A percentile compares a stretch with the other conserved stretches of the same genome.
phyloP scores from a whole-genome alignment of 2,113 vertebrate species.

The Grallaria varia region DNA sequence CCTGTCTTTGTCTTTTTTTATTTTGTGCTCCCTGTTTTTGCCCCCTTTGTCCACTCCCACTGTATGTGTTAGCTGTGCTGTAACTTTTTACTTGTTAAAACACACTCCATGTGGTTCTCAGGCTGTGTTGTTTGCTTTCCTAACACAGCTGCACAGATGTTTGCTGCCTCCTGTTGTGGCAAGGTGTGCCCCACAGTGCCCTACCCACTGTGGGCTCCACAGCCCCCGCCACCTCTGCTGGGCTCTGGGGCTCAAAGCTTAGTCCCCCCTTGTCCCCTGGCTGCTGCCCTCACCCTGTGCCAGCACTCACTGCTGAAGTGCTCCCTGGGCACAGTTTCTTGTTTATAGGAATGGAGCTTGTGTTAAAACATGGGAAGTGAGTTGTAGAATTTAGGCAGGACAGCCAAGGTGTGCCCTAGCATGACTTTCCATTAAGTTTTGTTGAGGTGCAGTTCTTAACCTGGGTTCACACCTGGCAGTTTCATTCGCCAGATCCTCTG shows the following conservation, averaged over 20 bases:
- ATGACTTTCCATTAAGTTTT: neutral
- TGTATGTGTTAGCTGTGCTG: neutral
- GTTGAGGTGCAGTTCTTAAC: neutral
- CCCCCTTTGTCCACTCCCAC: neutral
- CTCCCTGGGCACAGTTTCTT: too few relatives aligned
- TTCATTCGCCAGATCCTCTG: neutral
- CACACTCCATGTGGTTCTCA: neutral
- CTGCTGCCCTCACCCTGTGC: rapidly evolving
- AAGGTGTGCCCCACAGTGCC: too few relatives aligned
- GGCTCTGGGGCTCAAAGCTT: neutral
- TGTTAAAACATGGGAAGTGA: neutral
- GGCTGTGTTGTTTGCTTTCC: neutral
- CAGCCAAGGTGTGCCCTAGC: neutral
- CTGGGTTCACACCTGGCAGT: neutral
- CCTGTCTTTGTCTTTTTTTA: neutral
- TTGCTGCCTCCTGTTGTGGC: neutral
- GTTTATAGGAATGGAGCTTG: neutral
- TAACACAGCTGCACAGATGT: neutral
- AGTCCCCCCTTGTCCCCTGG: too few relatives aligned
- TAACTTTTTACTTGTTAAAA: neutral
- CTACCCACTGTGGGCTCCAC: rapidly evolving
- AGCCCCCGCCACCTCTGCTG: too few relatives aligned
- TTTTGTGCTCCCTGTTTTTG: neutral
- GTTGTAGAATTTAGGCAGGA: neutral
- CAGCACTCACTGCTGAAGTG: rapidly evolving